A percentile compares a stretch with the other conserved stretches of the same genome.
Conservation (phyloP, 2,888 invertebrate species). For the Allygus modestus region DNA sequence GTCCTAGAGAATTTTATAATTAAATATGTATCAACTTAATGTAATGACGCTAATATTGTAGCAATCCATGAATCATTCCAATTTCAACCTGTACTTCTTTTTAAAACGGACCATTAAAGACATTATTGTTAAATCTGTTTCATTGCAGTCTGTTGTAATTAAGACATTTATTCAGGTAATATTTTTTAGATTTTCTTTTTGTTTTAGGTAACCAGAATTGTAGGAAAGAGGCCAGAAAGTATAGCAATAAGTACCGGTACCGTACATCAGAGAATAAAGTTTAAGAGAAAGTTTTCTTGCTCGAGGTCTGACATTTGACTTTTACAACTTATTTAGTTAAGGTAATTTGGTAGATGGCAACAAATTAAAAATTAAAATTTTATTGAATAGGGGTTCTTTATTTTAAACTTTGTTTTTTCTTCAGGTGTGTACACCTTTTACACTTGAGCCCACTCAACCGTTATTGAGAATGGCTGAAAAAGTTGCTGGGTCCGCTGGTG, state of each 20-base stretch:
- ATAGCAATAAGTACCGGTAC: conserved; percentile 11
- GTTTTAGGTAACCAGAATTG: conserved; percentile 12
- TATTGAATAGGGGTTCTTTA: neutral
- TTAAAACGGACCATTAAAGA: no score
- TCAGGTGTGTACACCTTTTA: neutral
- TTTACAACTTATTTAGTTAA: conserved; percentile 2
- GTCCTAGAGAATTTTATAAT: no score
- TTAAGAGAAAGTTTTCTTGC: conserved; percentile 4
- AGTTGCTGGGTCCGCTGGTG: neutral
- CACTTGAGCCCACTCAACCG: neutral
- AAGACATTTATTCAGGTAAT: neutral
- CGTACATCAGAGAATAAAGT: neutral
- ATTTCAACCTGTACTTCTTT: no score
- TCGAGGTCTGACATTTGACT: neutral
- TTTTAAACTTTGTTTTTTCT: conserved; percentile 6
- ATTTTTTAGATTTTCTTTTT: conserved; percentile 9
- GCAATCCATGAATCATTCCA: no score
- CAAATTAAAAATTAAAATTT: no score
- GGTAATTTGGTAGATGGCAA: neutral
- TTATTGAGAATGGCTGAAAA: conserved; percentile 33
- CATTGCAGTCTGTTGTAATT: no score
- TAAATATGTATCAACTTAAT: no score
- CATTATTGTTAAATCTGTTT: no score
- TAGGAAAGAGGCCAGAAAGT: neutral
- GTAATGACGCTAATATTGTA: no score